These are phyloP conservation scores for Tamandua tetradactyla DNA, from an alignment of 2,797 vertebrate genomes.

Conservation along the genomic window DNA sequence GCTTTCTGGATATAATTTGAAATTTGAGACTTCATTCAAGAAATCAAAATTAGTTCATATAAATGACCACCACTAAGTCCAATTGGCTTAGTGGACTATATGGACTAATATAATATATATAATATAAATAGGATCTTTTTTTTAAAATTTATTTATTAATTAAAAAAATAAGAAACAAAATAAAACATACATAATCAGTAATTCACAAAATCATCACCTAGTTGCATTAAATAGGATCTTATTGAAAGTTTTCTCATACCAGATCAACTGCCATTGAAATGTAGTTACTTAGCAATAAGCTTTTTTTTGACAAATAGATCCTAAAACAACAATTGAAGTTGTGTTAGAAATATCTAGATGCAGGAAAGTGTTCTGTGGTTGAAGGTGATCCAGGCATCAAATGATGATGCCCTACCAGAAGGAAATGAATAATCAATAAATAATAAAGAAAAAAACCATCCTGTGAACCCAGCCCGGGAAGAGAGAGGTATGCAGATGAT, in stretches of 20 bases:
- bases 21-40: slow-evolving; percentile 40
- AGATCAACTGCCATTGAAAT: slow-evolving; percentile 4
- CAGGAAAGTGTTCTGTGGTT: not conserved
- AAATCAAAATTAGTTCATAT: slow-evolving; percentile 48
- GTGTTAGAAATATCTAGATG: slow-evolving; percentile 11
- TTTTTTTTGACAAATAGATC: slow-evolving; percentile 17
- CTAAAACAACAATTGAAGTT: slow-evolving; percentile 16
- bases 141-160: too few species aligned
- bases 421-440: slow-evolving; percentile 33
- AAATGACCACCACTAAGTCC: slow-evolving; percentile 28
- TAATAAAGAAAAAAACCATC: slow-evolving; percentile 32
- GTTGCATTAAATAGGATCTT: slow-evolving; percentile 37
- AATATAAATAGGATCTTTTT: slow-evolving; percentile 37
- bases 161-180: too few species aligned
- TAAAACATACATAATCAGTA: too few species aligned
- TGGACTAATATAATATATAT: too few species aligned
- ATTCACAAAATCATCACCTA: too few species aligned
- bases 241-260: slow-evolving; percentile 17
- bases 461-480: not conserved
- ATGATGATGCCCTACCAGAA: not conserved
- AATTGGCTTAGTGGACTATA: too few species aligned
- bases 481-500: not conserved
- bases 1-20: slow-evolving; percentile 52
- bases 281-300: not conserved
- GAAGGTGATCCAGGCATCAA: not conserved